Percentiles rank a stretch among this genome's conserved stretches.
Evolutionary conservation across 2,113 vertebrate species (phyloP).

Genomic region (Hucho hucho): DNA sequence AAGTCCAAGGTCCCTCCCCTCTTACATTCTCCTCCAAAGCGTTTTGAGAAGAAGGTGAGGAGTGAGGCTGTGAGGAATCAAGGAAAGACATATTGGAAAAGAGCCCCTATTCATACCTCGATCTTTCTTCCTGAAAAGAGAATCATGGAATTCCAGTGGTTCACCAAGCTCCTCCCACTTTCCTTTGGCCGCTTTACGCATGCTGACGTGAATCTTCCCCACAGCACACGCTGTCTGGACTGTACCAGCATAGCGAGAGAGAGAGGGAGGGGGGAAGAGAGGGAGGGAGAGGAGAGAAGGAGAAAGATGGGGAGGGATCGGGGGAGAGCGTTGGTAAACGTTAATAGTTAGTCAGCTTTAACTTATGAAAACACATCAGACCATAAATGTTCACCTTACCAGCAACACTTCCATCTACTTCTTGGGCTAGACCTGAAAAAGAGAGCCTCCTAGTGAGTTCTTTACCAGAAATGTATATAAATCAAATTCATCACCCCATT

Average conservation of each 20-base stretch:
- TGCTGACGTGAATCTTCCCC: constrained; percentile 86
- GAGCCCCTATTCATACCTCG: constrained; percentile 71
- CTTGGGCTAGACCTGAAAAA: constrained; percentile 77
- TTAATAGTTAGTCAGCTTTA: not conserved
- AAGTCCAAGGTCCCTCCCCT: no score
- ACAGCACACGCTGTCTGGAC: constrained; percentile 77
- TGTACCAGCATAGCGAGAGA: constrained; percentile 51
- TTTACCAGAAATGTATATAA: not conserved
- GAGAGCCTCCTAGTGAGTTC: constrained; percentile 18
- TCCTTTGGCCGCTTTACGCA: constrained; percentile 75
- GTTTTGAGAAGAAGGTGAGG: not conserved
- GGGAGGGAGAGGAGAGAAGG: not conserved
- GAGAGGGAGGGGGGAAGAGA: no score
- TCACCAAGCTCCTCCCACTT: constrained; percentile 84
- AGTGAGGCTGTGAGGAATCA: no score
- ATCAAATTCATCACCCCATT: not conserved
- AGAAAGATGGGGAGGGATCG: not conserved
- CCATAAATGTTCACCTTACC: constrained; percentile 71
- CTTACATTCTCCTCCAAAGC: no score
- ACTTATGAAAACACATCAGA: no score
- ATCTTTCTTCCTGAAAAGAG: constrained; percentile 75
- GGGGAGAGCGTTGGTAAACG: not conserved
- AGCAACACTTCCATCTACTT: constrained; percentile 76
- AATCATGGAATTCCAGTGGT: constrained; percentile 78
- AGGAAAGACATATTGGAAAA: constrained; percentile 6